Percentiles rank a stretch among this genome's conserved stretches.
phyloP scores from a whole-genome alignment of 2,888 invertebrate species.

The Ectobius pallidus region DNA sequence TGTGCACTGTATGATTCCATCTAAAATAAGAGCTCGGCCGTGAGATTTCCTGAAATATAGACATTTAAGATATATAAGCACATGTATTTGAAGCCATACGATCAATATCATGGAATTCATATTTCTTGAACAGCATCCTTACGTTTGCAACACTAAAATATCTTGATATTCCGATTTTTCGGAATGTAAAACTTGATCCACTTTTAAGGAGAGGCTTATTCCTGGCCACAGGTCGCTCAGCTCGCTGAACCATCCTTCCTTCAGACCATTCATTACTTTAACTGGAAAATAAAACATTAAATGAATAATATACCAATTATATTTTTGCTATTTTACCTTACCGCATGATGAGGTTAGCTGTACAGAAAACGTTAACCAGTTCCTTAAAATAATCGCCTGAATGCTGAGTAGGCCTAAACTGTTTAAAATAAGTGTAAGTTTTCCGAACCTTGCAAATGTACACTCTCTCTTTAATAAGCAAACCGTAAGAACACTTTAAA shows the following conservation, averaged over 20 bases:
- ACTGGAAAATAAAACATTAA: neutral
- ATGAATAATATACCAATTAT: neutral
- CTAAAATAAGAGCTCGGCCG: conserved; percentile 87
- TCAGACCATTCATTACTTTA: conserved; percentile 69
- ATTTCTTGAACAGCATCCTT: no score
- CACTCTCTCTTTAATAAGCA: no score
- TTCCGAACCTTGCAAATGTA: no score
- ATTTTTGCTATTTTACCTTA: neutral
- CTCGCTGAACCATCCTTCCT: conserved; percentile 93
- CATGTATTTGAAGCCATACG: no score
- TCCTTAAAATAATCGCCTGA: no score
- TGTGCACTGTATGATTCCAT: conserved; percentile 97
- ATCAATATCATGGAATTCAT: no score
- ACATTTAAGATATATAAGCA: neutral
- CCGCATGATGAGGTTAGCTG: no score
- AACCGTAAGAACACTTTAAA: no score
- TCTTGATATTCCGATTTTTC: conserved; percentile 86
- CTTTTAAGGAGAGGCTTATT: conserved; percentile 84
- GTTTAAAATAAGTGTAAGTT: no score
- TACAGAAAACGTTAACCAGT: no score
- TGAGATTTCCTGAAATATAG: conserved; percentile 66
- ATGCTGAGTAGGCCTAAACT: no score
- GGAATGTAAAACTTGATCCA: conserved; percentile 76
- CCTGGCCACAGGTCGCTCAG: conserved; percentile 90
- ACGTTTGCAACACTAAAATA: conserved; percentile 82